Evolutionary conservation across 2,888 invertebrate species (phyloP), one percentile per base, ranked within the genome.

Genomic region (Agrotis segetum): DNA sequence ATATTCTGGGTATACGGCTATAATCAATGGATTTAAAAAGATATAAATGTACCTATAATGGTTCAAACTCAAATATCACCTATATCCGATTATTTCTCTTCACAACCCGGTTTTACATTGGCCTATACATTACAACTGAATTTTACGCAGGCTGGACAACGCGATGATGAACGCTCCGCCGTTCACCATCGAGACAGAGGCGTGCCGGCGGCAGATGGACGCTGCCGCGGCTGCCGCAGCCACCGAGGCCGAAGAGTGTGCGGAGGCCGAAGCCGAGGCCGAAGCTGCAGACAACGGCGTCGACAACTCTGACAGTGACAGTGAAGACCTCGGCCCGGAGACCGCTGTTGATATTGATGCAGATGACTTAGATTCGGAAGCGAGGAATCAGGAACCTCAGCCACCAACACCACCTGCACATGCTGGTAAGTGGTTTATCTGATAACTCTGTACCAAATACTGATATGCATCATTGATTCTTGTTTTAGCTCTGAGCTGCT

Each of bases 311-410:
- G 94, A 96, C 86, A 97, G 97, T 82, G 97, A 97, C 85, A 97
- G 97, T 85, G 97, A 97, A 76, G 97, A 98, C 91, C 96, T 98
- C 81, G 98, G 98, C 4, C 98, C 98, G 0, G 98, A 98, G 94
- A 98, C 98, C 0, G 97, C 98, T 79, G 98, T 98, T 14, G 98
- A 98, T 82, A 98, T 98, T 17, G 98, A 98, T 91, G 96, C 97
- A 81, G 97, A 97, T 40, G 96, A 97, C 68, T 96, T 97, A 81
- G 97, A 97, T 74, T 94, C 93, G 4, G 92, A 93, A 46, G 75
- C 87, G 16, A 88, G 92, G 91, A 89, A 88, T 72, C 96, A 95
- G 69, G 97, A 96, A 77, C 96, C 97, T 16, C 91, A 92, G 29
- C 88, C 95, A 55, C 97, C 97, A 7, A 97, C 97, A 14, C 97